Base-by-base conservation (phyloP, 2,797 vertebrate species). In the Eremophila alpestris region DNA sequence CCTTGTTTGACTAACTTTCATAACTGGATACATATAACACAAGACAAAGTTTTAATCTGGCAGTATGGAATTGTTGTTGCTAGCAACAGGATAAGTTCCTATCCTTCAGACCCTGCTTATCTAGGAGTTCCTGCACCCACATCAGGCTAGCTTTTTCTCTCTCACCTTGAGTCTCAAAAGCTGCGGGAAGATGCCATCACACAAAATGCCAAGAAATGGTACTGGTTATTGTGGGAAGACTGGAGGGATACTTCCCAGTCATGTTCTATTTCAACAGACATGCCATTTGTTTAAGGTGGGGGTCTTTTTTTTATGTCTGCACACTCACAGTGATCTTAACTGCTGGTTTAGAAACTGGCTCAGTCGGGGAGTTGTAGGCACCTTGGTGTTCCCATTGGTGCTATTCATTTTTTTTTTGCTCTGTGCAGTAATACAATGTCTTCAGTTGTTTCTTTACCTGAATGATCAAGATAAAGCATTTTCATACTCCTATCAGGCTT, bases 371-470 rank as follows among this genome's bases (percentile, higher is more conserved):
- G 36, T 45, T 89, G 60, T 45, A 51, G 49, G 19, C 0, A 1
- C 21, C 49, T 49, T 41, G 17, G 45, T 41, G 41, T 56, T 87
- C 83, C 41, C 59, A 21, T 29, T 52, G 60, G 26, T 86, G 65
- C 55, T 86, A 36, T 76, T 81, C 2, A 56, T 63, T 86, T 89
- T 75, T 86, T 75, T 83, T 86, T 71, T 71, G 1, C 77, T 81
- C 69, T 87, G 16, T 73, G 45, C 34, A 60, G 73, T 56, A 67
- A 90, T 48, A 93, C 51, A 81, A 45, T 63, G 80, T 91, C 87
- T 90, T 83, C 52, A 60, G 41, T 93, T 93, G 26, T 89, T 94
- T 73, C 89, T 87, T 91, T 67, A 96, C 91, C 83, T 90, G 87
- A 93, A 74, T 74, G 60, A 94, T 74, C 56, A 76, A 94, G 93